Evolutionary conservation across 2,113 vertebrate genomes (phyloP).

Genomic region (Oxyura jamaicensis): DNA sequence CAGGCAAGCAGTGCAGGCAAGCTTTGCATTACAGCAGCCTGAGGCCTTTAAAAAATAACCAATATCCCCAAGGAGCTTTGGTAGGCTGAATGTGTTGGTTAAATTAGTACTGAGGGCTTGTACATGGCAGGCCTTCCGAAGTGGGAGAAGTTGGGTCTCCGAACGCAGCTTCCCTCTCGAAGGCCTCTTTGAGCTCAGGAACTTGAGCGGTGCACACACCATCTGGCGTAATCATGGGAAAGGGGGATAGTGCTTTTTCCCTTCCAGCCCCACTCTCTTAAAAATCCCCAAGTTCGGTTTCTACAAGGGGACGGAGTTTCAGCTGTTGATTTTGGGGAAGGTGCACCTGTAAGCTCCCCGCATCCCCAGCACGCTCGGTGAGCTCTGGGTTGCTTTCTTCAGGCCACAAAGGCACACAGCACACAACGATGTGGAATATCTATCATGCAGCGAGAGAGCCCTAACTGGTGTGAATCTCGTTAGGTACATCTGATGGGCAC

Average conservation of each 20-base stretch:
- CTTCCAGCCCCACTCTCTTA: neutral
- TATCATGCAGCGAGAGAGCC: neutral
- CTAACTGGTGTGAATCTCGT: fast-evolving
- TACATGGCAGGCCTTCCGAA: conserved; percentile 18
- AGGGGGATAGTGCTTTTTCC: conserved; percentile 27
- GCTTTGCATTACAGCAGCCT: conserved; percentile 21
- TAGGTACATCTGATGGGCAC: neutral
- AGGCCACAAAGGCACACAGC: neutral
- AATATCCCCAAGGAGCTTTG: conserved; percentile 15
- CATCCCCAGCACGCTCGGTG: fast-evolving
- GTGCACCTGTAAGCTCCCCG: neutral
- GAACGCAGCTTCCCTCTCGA: neutral
- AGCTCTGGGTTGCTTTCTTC: neutral
- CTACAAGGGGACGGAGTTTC: fast-evolving
- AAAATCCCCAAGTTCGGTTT: neutral
- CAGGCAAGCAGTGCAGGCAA: conserved; percentile 13
- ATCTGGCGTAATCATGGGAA: conserved; percentile 42
- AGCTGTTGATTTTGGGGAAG: neutral
- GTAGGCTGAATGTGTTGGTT: conserved; percentile 28
- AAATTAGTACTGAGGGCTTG: conserved; percentile 20
- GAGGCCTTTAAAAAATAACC: conserved; percentile 43
- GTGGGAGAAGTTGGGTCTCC: neutral
- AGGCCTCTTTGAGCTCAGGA: conserved; percentile 50
- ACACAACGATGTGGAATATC: fast-evolving
- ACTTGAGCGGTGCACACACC: neutral